Evolutionary conservation across 2,797 vertebrate genomes (phyloP).

Genomic region (Leptoclinus maculatus): DNA sequence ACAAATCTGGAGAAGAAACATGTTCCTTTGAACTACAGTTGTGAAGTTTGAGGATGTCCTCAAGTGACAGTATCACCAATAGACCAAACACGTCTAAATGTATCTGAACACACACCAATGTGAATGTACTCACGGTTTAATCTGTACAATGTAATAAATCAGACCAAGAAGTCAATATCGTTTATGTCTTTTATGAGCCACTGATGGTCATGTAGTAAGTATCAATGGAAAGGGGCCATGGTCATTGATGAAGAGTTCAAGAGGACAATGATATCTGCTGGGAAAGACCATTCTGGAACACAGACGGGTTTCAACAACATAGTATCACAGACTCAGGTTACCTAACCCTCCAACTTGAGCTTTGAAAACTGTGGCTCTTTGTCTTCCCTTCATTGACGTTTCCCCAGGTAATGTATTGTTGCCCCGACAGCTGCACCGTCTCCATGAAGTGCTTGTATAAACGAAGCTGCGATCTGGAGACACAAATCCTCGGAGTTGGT

Average conservation of each 20-base stretch:
- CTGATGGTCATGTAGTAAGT: background rate
- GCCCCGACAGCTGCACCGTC: no score
- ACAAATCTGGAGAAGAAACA: conserved; percentile 7
- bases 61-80: background rate
- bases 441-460: background rate
- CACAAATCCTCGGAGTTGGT: background rate
- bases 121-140: background rate
- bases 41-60: background rate
- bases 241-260: background rate
- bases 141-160: background rate
- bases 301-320: background rate
- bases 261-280: background rate
- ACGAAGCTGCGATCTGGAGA: background rate
- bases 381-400: background rate
- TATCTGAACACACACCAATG: background rate
- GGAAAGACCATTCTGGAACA: background rate
- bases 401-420: background rate
- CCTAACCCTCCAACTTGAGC: background rate
- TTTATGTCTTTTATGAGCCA: background rate
- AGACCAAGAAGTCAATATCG: background rate
- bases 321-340: no score
- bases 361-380: background rate
- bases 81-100: background rate
- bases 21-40: conserved; percentile 12
- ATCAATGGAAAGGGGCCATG: background rate